These are phyloP conservation scores for Protodeltote pygarga DNA, from an alignment of 2,888 invertebrate species.

Conservation along the genomic window DNA sequence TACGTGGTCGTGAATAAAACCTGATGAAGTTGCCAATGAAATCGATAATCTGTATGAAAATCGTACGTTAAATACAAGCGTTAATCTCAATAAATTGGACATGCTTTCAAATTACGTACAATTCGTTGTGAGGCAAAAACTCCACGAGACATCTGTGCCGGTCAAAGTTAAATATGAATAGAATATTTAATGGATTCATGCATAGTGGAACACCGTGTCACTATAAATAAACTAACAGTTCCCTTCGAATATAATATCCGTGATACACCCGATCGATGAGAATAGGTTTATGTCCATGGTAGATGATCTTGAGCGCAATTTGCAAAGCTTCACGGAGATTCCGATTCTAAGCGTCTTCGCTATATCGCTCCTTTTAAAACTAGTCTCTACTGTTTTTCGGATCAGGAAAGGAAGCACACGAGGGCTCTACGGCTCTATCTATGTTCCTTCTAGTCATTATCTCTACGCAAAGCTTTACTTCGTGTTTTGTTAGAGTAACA, in stretches of 20 bases:
- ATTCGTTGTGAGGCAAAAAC: constrained; percentile 45
- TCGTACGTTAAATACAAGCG: constrained; percentile 62
- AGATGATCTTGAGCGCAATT: constrained; percentile 59
- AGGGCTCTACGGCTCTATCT: constrained; percentile 77
- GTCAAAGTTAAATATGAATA: constrained; percentile 53
- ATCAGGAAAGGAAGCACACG: constrained; percentile 65
- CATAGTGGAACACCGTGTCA: constrained; percentile 49
- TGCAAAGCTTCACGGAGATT: constrained; percentile 74
- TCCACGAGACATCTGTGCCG: constrained; percentile 49
- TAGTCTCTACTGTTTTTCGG: constrained; percentile 66
- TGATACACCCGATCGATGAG: constrained; percentile 37
- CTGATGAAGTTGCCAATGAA: constrained; percentile 68
- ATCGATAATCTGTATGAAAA: constrained; percentile 47
- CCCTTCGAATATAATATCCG: constrained; percentile 19
- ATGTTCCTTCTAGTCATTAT: constrained; percentile 69
- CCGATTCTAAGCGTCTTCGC: constrained; percentile 64
- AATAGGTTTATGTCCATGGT: constrained; percentile 40
- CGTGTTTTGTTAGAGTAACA: constrained; percentile 48
- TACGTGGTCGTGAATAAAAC: constrained; percentile 61
- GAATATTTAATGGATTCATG: constrained; percentile 61
- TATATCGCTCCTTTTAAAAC: constrained; percentile 68
- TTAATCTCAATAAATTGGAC: constrained; percentile 52
- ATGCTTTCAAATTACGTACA: constrained; percentile 58
- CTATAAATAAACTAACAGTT: constrained; percentile 43
- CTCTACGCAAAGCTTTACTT: constrained; percentile 81